Evolutionary conservation across 2,888 invertebrate species (phyloP), one percentile per base, ranked within the genome.

Genomic region (Chelonus formosanus): DNA sequence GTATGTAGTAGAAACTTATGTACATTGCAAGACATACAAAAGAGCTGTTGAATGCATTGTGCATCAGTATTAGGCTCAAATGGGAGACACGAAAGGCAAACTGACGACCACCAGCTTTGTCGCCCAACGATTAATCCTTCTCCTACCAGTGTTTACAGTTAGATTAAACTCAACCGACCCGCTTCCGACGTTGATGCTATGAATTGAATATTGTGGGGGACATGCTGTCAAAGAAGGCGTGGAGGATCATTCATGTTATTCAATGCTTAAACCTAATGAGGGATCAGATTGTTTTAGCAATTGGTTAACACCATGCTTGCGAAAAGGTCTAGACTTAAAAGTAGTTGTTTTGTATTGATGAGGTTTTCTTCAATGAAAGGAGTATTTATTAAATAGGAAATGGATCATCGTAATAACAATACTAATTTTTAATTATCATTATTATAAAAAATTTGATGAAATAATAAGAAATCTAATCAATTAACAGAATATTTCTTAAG

Each of bases 71-170:
- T 61, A 61, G 53, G 53, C 52, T 61, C 40, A 61, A 53, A 61
- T 61, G 61, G 52, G 20, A 61, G 53, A 61, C 54, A 43, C 55
- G 55, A 61, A 66, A 66, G 66, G 61, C 61, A 56, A 66, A 58
- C 40, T 6, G 40, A 40, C 66, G 65, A 66, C 66, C 70, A 70
- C 61, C 69, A 65, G 67, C 45, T 63, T 71, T 70, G 72, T 70
- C 71, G 68, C 70, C 69, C 72, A 63, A 69, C 72, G 72, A 72
- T 71, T 71, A 70, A 71, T 72, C 71, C 67, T 69, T 66, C 61
- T 66, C 57, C 70, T 68, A 70, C 63, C 66, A 64, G 70, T 69
- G 61, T 72, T 72, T 72, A 72, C 72, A 72, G 72, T 72, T 72
- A 72, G 68, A 72, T 72, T 71, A 71, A 72, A 64, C 67, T 64